phyloP scores from a whole-genome alignment of 2,797 vertebrate species.

The Mareca penelope region DNA sequence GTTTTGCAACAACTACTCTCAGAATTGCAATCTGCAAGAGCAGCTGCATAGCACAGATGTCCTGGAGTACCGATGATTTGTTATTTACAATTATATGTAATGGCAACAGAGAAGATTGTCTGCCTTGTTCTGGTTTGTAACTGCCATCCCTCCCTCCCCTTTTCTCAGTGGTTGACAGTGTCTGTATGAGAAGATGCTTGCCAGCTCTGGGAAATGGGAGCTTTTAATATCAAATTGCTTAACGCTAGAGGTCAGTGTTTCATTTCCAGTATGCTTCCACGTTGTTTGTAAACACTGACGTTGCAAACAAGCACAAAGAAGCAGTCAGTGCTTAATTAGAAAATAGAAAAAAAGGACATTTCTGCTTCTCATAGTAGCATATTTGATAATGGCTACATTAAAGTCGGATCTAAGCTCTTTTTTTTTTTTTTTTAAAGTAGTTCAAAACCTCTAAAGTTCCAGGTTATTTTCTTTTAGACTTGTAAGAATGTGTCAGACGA shows the following conservation, averaged over 20 bases:
- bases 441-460: not conserved
- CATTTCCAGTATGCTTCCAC: not conserved
- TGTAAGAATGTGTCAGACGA: not conserved
- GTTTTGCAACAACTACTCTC: not conserved
- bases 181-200: not conserved
- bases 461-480: not conserved
- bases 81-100: not conserved
- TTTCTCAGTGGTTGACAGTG: not conserved
- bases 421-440: not conserved
- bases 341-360: not conserved
- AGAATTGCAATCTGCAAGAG: not conserved
- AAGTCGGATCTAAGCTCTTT: not conserved
- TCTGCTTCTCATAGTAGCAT: not conserved
- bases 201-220: not conserved
- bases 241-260: conserved; percentile 68
- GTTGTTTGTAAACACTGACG: conserved; percentile 47
- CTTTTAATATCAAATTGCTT: not conserved
- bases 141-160: not conserved
- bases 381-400: not conserved
- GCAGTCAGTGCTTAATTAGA: not conserved
- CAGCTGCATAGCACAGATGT: not conserved
- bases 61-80: not conserved
- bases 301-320: not conserved
- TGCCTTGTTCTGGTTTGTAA: not conserved
- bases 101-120: not conserved